Evolutionary conservation across 2,113 vertebrate species (phyloP), one percentile per base, ranked within the genome.

Genomic region (Callionymus lyra): DNA sequence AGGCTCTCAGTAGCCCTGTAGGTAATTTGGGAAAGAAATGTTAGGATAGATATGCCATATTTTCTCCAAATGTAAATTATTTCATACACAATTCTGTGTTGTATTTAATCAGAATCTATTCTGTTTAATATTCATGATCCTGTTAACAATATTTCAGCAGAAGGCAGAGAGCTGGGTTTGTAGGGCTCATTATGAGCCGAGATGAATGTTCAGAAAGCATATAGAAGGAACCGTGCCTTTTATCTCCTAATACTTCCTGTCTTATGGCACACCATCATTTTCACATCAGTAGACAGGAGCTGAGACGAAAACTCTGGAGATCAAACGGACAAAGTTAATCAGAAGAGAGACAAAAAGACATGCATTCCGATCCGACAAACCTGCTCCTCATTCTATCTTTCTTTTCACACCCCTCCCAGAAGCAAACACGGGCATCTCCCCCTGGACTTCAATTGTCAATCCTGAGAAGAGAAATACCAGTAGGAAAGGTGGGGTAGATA

Each of bases 281-380:
- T 71, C 47, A 78, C 56, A 78, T 81, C 72, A 76, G 60, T 74
- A 56, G 68, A 72, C 17, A 53, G 56, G 57, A 70, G 60, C 66
- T 63, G 77, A 72, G 62, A 57, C 70, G 66, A 79, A 65, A 74
- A 68, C 71, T 75, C 79, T 51, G 42, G 67, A 82, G 78, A 83
- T 79, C 74, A 83, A 84, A 82, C 70, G 72, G 76, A 79, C 76
- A 79, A 74, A 81, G 75, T 79, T 81, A 81, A 81, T 84, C 76
- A 82, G 73, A 74, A 64, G 72, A 68, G 53, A 66, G 21, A 67
- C 50, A 47, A 64, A 45, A 71, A 79, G 72, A 74, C 68, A 44
- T 34, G 51, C 53, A 67, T 65, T 57, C 61, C 69, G 73, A 79
- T 72, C 65, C 42, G 2, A 38, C 47, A 70, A 54, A 64, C 53